A percentile compares a stretch with the other conserved stretches of the same genome.
Evolutionary conservation across 1,140 invertebrate genomes (phyloP).

Genomic region (Brachionus asplanchnoidis): DNA sequence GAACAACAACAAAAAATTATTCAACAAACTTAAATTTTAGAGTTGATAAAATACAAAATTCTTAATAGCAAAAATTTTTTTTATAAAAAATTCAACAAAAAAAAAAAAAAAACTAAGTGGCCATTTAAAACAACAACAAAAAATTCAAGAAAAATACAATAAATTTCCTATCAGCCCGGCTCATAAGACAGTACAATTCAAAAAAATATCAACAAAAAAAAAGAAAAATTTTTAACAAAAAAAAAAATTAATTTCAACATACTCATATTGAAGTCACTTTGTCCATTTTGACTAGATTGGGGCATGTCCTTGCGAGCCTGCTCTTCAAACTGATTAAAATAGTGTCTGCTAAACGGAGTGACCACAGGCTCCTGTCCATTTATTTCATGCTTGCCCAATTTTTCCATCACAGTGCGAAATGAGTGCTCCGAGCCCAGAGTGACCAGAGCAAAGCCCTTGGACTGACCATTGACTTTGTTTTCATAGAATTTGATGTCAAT

Average conservation of each 20-base stretch:
- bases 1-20: too few species aligned
- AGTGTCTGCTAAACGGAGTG: slow-evolving; percentile 87
- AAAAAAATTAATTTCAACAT: slow-evolving; percentile 29
- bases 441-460: slow-evolving; percentile 92
- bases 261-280: slow-evolving; percentile 29
- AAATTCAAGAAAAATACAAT: neutral
- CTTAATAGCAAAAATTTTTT: too few species aligned
- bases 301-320: slow-evolving; percentile 52
- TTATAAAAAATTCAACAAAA: too few species aligned
- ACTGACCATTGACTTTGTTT: slow-evolving; percentile 96
- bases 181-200: neutral
- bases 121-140: neutral
- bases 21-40: too few species aligned
- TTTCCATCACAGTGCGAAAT: slow-evolving; percentile 80
- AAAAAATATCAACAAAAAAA: too few species aligned
- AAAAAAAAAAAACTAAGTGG: too few species aligned
- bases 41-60: too few species aligned
- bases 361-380: slow-evolving; percentile 90
- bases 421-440: slow-evolving; percentile 85
- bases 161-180: neutral
- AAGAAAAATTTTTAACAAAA: neutral
- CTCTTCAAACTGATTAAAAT: slow-evolving; percentile 65
- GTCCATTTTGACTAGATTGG: slow-evolving; percentile 28
- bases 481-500: slow-evolving; percentile 99
- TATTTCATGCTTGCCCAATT: slow-evolving; percentile 83